A percentile compares a stretch with the other conserved stretches of the same genome.
Evolutionary conservation across 2,113 vertebrate genomes (phyloP).

Genomic region (Cnemophilus loriae): DNA sequence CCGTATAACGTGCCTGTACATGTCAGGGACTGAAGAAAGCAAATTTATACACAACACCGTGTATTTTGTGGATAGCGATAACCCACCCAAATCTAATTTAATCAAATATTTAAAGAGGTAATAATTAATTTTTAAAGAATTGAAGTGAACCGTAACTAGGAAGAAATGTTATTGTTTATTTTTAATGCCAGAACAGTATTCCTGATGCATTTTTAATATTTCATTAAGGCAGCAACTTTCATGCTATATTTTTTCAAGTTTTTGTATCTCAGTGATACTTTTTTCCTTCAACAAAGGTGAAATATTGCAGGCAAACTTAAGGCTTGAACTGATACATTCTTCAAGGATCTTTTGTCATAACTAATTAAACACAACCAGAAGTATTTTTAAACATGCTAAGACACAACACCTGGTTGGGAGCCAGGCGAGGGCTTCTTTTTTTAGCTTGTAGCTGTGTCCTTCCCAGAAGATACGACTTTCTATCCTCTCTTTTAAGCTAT

Average conservation of each 20-base stretch:
- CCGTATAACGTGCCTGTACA: slow-evolving; percentile 34
- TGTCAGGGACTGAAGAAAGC: slow-evolving; percentile 55
- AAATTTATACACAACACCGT: slow-evolving; percentile 50
- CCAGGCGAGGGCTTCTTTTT: neutral
- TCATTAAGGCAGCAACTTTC: slow-evolving; percentile 71
- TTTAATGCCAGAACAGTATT: slow-evolving; percentile 77
- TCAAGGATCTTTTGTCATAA: slow-evolving; percentile 5
- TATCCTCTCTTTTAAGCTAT: neutral
- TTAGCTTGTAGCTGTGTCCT: neutral
- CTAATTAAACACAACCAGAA: slow-evolving; percentile 18
- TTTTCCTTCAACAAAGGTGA: slow-evolving; percentile 19
- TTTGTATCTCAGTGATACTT: slow-evolving; percentile 30
- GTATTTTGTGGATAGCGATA: slow-evolving; percentile 62
- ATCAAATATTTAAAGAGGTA: slow-evolving; percentile 80
- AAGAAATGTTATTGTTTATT: slow-evolving; percentile 77
- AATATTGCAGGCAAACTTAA: neutral
- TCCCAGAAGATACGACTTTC: neutral
- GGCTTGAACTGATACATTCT: neutral
- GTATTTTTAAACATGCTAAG: slow-evolving; percentile 41
- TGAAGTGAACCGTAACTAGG: slow-evolving; percentile 71
- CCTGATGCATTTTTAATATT: slow-evolving; percentile 79
- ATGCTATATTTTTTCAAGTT: slow-evolving; percentile 54
- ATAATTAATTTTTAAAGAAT: slow-evolving; percentile 82
- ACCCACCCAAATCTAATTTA: slow-evolving; percentile 76
- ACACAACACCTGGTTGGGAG: neutral